Percentiles rank a stretch among this genome's conserved stretches.
phyloP scores from a whole-genome alignment of 1,140 invertebrate species.

The Sesamia nonagrioides region DNA sequence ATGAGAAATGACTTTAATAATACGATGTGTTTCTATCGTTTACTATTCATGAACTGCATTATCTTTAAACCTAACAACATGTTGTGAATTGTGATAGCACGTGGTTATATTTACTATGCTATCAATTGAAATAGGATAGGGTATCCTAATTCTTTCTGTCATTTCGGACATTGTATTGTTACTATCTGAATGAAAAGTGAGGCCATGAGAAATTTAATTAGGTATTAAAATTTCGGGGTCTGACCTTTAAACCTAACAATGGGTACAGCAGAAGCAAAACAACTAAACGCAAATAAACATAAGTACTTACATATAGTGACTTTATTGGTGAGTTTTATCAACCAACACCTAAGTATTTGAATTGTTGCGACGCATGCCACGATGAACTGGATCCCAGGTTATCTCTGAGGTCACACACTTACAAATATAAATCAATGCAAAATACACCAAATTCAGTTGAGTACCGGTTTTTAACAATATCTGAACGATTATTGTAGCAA shows the following conservation, averaged over 20 bases:
- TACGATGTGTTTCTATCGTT: constrained; percentile 9
- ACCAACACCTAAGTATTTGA: constrained; percentile 8
- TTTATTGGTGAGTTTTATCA: not conserved
- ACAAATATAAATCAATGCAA: constrained; percentile 43
- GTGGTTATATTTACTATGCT: not conserved
- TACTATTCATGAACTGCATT: constrained; percentile 5
- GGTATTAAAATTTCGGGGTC: not conserved
- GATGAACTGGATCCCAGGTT: constrained; percentile 41
- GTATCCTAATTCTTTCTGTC: not conserved
- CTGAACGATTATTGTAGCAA: not conserved
- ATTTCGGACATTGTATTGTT: not conserved
- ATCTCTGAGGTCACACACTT: constrained; percentile 42
- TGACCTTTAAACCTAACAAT: not conserved
- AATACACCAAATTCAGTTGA: not conserved
- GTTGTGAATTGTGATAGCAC: not conserved
- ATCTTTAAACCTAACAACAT: constrained; percentile 34
- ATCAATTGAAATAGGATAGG: too few relatives aligned
- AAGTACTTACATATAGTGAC: not conserved
- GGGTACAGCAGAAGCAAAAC: not conserved
- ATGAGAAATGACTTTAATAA: not conserved
- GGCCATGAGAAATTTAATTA: not conserved
- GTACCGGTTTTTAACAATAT: not conserved
- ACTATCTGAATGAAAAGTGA: not conserved
- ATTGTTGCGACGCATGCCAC: constrained; percentile 19
- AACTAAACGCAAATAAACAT: not conserved